Base-by-base conservation (phyloP, 1,140 invertebrate genomes). In the Panulirus ornatus region DNA sequence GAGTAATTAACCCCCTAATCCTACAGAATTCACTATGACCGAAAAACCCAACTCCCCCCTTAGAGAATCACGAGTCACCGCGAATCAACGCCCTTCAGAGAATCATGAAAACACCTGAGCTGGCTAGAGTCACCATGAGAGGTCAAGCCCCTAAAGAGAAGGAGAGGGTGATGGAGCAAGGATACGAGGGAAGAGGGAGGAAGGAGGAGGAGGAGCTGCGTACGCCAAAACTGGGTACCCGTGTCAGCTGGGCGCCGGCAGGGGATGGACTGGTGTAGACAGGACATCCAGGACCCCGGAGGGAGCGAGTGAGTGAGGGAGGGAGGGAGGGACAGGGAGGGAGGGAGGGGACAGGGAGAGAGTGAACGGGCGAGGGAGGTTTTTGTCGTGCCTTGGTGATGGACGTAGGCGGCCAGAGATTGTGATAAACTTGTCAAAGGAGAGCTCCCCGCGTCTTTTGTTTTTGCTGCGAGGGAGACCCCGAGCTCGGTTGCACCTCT, bases 391-490 rank as follows among this genome's bases (percentile, higher is more conserved):
- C 42, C 34, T n/a, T 8, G 42, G 9, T 79, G 76, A 79, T 51
- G 44, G 76, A 79, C 76, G 42, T 44, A 42, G 44, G 19, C 27
- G 76, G 27, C 44, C 76, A 34, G 73, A 44, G 42, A 51, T 47
- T 79, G 76, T 79, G 76, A 51, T 79, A 51, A 79, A 79, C 76
- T 47, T 79, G 76, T 79, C 76, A 79, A 51, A 79, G 42, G 51
- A 34, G 44, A 51, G n/a, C 76, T 79, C 42, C 76, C 36, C 16
- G 76, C 22, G 42, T 38, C 34, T n/a, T 79, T 79, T 51, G 76
- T 79, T 47, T 79, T 79, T 79, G 76, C 76, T 79, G 76, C 8
- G 2, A 51, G n/a, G n/a, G 2, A 47, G 14, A 27, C 27, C 76
- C 76, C n/a, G 19, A 51, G 51, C 51, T 79, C 51, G 76, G 76